Conservation (phyloP, 2,888 invertebrate species). For the Balanococcus diminutus region DNA sequence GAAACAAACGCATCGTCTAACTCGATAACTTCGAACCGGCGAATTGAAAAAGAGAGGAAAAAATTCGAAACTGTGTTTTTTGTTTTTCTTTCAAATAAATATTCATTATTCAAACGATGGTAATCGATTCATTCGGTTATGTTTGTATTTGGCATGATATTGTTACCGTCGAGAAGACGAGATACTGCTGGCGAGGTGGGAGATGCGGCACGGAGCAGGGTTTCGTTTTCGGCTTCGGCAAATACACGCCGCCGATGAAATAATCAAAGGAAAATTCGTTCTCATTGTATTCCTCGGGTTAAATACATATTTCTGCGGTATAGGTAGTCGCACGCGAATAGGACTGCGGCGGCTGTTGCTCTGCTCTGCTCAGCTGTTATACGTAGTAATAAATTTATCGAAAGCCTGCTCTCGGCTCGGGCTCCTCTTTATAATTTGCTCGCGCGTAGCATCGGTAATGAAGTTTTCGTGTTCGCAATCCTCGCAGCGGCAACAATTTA, state of each 20-base stretch:
- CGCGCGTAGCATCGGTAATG: constrained; percentile 1
- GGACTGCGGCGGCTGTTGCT: background rate
- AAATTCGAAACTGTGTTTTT: background rate
- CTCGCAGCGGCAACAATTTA: background rate
- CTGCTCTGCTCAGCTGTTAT: background rate
- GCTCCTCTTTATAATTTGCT: constrained; percentile 12
- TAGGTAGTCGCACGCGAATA: background rate
- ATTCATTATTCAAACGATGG: background rate
- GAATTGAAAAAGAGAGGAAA: background rate
- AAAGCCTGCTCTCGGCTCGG: background rate
- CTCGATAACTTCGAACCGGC: too few species aligned
- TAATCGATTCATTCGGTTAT: constrained; percentile 23
- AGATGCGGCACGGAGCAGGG: too few species aligned
- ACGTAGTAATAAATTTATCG: constrained; percentile 8
- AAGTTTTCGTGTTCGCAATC: constrained; percentile 20
- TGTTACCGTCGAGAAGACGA: background rate
- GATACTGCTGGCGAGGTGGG: background rate
- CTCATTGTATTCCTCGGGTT: background rate
- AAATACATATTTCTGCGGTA: constrained; percentile 15
- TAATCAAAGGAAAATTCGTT: constrained; percentile 6
- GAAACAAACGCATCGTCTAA: too few species aligned
- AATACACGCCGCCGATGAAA: background rate
- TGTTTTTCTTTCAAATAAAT: constrained; percentile 12
- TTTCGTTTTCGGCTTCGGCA: too few species aligned
- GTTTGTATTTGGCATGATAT: background rate